Conservation (phyloP, 2,113 vertebrate species). For the Cyprinodon tularosa region DNA sequence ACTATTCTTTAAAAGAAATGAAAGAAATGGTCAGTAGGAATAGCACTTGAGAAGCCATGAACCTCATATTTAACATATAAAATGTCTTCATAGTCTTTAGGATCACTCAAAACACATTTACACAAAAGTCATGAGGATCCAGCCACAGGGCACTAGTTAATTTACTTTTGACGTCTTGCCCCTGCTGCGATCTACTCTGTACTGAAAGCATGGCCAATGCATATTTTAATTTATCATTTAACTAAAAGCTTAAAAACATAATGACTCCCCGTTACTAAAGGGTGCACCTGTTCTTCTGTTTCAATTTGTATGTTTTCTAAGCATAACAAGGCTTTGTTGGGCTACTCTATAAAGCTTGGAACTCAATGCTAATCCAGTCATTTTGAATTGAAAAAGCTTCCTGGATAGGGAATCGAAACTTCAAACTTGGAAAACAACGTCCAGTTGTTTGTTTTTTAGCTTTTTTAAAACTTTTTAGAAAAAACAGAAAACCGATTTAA, state of each 20-base stretch:
- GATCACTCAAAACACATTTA: background rate
- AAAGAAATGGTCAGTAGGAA: background rate
- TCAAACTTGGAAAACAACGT: too few species aligned
- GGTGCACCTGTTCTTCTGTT: too few species aligned
- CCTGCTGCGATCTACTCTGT: background rate
- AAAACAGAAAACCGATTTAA: background rate
- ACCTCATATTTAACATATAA: background rate
- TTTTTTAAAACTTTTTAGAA: too few species aligned
- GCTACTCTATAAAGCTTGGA: too few species aligned
- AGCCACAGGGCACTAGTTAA: background rate
- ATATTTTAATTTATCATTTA: background rate
- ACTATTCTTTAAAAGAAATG: background rate
- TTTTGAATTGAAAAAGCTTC: too few species aligned
- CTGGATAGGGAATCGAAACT: too few species aligned
- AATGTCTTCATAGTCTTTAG: background rate
- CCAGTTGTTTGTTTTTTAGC: too few species aligned
- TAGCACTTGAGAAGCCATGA: background rate
- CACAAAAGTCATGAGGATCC: background rate
- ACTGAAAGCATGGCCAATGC: background rate
- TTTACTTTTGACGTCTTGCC: background rate
- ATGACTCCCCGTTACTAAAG: too few species aligned
- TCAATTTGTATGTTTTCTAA: too few species aligned
- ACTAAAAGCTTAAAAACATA: background rate
- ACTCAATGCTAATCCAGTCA: too few species aligned
- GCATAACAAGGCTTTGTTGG: too few species aligned